Evolutionary conservation across 2,797 vertebrate species (phyloP), one percentile per base, ranked within the genome.

Genomic region (Notolepis coatsorum): DNA sequence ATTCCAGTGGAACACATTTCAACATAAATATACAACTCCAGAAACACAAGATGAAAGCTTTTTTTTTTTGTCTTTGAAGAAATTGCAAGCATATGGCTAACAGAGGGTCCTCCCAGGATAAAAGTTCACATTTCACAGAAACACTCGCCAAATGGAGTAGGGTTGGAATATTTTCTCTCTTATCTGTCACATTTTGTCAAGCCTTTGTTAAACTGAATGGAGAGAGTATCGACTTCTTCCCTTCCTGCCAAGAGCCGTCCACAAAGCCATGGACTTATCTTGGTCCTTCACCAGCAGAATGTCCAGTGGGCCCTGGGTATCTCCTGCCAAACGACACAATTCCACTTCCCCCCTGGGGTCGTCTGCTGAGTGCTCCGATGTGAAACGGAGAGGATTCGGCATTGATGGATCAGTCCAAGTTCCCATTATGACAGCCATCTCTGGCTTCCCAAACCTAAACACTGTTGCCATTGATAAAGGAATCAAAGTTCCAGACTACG

Each of bases 241-340:
- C 57, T 46, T 62, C 60, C 30, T 71, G 68, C 70, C 75, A 81
- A 80, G 43, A 28, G 18, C 66, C 71, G 64, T 79, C 65, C 73
- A 49, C 54, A 70, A 59, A 80, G 71, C 68, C 77, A 66, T 73
- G 48, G 50, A 45, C 72, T 70, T 20, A 46, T 30, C 61, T 68
- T 54, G 47, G 69, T 80, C 75, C 69, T 69, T 87, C 82, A 68
- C 71, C 68, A 73, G 82, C 79, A 84, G 25, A 85, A 84, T 27
- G 17, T 55, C 53, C 27, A 28, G 69, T 82, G 61, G 73, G n/a
- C n/a, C 68, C 41, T 59, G 28, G 61, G 67, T 13, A 23, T 58
- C 48, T 52, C 4, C 64, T 76, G 89, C 86, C 89, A 89, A 90
- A 77, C 68, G 79, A 87, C 83, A 90, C 81, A 87, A 80, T 70